Conservation (phyloP, 2,888 invertebrate genomes). For the Catocala nupta region DNA sequence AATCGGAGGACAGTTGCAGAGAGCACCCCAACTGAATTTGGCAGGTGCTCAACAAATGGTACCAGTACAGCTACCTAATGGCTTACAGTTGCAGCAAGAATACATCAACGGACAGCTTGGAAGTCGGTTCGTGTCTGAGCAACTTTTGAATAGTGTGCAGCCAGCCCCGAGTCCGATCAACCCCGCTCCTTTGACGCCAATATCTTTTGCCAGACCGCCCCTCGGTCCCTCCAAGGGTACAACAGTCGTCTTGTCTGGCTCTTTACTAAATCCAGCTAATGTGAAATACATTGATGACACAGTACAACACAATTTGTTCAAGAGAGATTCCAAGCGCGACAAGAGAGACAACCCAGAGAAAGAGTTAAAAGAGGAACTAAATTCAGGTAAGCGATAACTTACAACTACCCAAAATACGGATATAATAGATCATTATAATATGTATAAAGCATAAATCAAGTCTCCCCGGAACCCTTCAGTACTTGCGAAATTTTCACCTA, state of each 20-base stretch:
- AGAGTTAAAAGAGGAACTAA: slow-evolving; percentile 66
- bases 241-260: slow-evolving; percentile 74
- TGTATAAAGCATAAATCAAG: no score
- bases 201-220: slow-evolving; percentile 59
- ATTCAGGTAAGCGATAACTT: slow-evolving; percentile 10
- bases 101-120: slow-evolving; percentile 90
- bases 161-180: slow-evolving; percentile 53
- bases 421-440: no score
- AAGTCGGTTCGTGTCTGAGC: slow-evolving; percentile 86
- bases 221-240: slow-evolving; percentile 71
- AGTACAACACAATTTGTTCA: slow-evolving; percentile 81
- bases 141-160: slow-evolving; percentile 78
- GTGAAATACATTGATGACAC: slow-evolving; percentile 89
- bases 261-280: slow-evolving; percentile 87
- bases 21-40: slow-evolving; percentile 84
- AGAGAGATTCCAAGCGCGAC: slow-evolving; percentile 81
- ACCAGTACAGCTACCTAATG: slow-evolving; percentile 79
- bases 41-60: slow-evolving; percentile 82
- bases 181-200: slow-evolving; percentile 50
- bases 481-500: no score
- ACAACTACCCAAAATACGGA: no score
- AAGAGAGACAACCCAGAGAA: slow-evolving; percentile 84
- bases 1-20: slow-evolving; percentile 89
- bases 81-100: slow-evolving; percentile 85
- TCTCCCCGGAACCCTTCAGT: no score